phyloP scores from a whole-genome alignment of 2,888 invertebrate species.

The Thereva unica region DNA sequence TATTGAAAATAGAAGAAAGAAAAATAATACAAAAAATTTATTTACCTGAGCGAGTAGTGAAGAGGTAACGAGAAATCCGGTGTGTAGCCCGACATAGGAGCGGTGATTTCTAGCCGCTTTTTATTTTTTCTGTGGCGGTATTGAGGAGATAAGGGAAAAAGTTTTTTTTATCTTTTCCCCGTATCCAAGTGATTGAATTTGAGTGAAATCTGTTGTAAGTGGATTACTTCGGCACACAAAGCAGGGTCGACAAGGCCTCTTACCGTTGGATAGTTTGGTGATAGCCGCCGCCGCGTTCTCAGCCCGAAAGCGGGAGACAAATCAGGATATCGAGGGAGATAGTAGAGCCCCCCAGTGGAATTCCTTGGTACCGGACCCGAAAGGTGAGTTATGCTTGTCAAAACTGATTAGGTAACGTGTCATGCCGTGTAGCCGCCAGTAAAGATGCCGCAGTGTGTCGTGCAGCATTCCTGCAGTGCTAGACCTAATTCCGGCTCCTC shows the following conservation, averaged over 20 bases:
- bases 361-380: no score
- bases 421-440: background rate
- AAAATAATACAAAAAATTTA: no score
- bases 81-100: no score
- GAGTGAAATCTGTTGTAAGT: conserved; percentile 30
- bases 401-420: conserved; percentile 22
- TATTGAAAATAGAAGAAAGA: no score
- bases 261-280: conserved; percentile 24
- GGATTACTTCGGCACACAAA: conserved; percentile 11
- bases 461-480: background rate
- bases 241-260: background rate
- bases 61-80: no score
- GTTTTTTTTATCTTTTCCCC: background rate
- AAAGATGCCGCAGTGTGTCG: conserved; percentile 3
- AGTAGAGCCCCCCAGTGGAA: no score
- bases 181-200: conserved; percentile 28
- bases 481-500: no score
- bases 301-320: no score
- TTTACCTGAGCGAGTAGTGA: no score
- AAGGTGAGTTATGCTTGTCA: conserved; percentile 28
- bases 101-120: no score
- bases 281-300: background rate
- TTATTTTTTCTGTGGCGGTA: background rate
- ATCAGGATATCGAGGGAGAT: no score
- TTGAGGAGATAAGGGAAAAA: conserved; percentile 23